Evolutionary conservation across 2,888 invertebrate species (phyloP).

Genomic region (Euclidia mi): DNA sequence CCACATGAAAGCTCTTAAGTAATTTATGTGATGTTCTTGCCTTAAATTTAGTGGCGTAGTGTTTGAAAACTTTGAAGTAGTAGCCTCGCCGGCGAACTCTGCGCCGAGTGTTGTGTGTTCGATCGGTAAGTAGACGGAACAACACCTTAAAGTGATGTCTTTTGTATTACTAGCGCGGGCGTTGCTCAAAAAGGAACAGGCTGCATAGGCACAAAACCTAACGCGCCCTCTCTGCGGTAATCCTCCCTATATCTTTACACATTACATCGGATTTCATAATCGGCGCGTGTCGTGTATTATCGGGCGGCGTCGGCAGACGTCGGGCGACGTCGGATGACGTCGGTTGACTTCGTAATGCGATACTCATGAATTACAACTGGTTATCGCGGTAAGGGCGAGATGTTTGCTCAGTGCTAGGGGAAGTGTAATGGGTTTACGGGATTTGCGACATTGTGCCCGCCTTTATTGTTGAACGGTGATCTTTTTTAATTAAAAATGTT

Average conservation of each 20-base stretch:
- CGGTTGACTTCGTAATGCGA: slow-evolving; percentile 70
- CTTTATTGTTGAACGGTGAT: slow-evolving; percentile 59
- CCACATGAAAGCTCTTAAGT: too few species aligned
- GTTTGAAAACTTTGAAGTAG: too few species aligned
- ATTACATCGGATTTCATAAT: slow-evolving; percentile 81
- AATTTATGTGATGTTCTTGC: too few species aligned
- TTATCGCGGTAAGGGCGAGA: slow-evolving; percentile 77
- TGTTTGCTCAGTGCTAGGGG: slow-evolving; percentile 59
- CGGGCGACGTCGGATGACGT: slow-evolving; percentile 42
- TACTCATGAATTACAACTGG: slow-evolving; percentile 87
- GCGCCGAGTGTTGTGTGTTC: too few species aligned
- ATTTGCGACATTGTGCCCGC: slow-evolving; percentile 74
- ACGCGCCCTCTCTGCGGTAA: slow-evolving; percentile 49
- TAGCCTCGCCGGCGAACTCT: too few species aligned
- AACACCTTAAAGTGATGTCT: too few species aligned
- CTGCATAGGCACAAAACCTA: slow-evolving; percentile 27
- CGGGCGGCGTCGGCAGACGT: slow-evolving; percentile 70
- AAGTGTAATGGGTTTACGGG: slow-evolving; percentile 76
- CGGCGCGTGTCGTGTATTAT: slow-evolving; percentile 87
- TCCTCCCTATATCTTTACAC: slow-evolving; percentile 53
- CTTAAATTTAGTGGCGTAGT: too few species aligned
- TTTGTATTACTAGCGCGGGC: too few species aligned
- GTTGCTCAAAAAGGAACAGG: too few species aligned
- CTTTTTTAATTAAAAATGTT: slow-evolving; percentile 56
- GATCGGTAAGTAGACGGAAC: too few species aligned